Base-by-base conservation (phyloP, 1,140 invertebrate species). In the Meloidogyne exigua region DNA sequence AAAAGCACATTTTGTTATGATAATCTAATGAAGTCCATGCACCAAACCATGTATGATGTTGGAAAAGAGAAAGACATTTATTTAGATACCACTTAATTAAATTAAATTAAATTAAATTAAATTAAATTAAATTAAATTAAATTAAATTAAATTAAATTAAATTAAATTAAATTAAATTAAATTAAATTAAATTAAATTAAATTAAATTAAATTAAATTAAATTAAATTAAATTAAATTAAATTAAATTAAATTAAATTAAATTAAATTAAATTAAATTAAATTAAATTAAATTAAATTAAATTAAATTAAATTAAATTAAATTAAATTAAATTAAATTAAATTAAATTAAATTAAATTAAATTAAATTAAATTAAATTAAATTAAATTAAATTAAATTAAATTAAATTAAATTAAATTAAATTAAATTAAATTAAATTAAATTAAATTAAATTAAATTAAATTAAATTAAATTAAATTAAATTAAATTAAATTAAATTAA, bases 1-100 rank as follows among this genome's bases (percentile, higher is more conserved):
- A 18, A 57, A 57, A 57, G 21, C 49, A 57, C 18, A n/a, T 57
- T 57, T 57, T n/a, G 7, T 4, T 57, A n/a, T 57, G 49, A 57
- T 57, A 57, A 57, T n/a, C 49, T 57, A 57, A n/a, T n/a, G 49
- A 57, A n/a, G 49, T 57, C 49, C 49, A 57, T 57, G 49, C 49
- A 57, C 49, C 49, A 57, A 57, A 57, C 49, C 49, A 57, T 57
- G 49, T n/a, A 57, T 57, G 49, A 57, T 57, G 49, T 57, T 57
- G 49, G n/a, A 57, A 57, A n/a, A 57, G 4, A 57, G 49, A 57
- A 57, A 57, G 49, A 57, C 49, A 57, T n/a, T n/a, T 57, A n/a
- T 57, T n/a, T 57, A 7, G 4, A 57, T 57, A 57, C 49, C 49
- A 57, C 49, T 57, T 5, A 49, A 49, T 18, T 32, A 32, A 32